Conservation (phyloP, 2,797 vertebrate species). For the Ctenopoma kingsleyae region DNA sequence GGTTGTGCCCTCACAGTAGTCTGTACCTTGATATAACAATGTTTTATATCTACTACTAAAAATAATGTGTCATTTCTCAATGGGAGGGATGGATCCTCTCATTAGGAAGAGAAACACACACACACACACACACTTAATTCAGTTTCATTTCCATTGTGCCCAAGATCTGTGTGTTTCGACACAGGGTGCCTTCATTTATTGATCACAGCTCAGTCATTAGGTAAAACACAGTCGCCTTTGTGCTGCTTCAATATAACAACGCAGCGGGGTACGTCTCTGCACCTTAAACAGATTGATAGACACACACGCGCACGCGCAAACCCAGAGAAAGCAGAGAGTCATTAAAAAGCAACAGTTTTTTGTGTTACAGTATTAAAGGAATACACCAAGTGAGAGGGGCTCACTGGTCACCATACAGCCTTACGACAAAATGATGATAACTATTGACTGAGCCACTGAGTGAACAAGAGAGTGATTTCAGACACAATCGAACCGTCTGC, state of each 20-base stretch:
- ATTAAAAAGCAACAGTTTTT: not conserved
- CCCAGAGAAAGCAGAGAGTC: not conserved
- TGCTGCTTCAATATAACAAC: conserved; percentile 42
- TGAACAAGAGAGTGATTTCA: no score
- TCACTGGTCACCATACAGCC: no score
- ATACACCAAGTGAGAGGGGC: not conserved
- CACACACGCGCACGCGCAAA: not conserved
- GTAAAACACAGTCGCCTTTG: conserved; percentile 33
- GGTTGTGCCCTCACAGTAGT: not conserved
- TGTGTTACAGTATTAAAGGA: not conserved
- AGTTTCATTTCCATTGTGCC: conserved; percentile 20
- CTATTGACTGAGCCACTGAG: no score
- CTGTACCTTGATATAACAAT: conserved; percentile 14
- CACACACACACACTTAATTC: conserved; percentile 20
- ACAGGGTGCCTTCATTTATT: conserved; percentile 44
- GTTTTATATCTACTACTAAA: conserved; percentile 12
- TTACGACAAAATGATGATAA: no score
- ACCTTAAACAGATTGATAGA: conserved; percentile 17
- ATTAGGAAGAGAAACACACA: conserved; percentile 31
- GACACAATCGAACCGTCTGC: not conserved
- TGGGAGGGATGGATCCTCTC: conserved; percentile 30
- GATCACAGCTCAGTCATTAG: conserved; percentile 53
- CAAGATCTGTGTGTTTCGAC: conserved; percentile 24
- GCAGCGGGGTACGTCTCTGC: conserved; percentile 27
- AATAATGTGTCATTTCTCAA: conserved; percentile 14